phyloP scores from a whole-genome alignment of 1,140 invertebrate genomes.

The Proctacanthus coquilletti region DNA sequence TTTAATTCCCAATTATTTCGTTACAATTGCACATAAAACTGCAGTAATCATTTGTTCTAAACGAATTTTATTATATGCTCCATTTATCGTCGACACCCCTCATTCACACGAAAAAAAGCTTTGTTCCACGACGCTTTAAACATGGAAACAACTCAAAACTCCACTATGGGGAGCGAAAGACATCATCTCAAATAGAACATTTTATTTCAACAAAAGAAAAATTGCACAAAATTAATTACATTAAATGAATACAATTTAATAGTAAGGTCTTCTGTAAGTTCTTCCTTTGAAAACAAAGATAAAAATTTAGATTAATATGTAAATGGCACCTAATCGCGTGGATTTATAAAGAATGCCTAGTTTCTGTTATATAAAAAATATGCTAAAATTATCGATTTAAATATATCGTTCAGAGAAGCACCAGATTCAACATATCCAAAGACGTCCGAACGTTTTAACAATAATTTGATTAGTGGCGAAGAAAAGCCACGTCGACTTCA shows the following conservation, averaged over 20 bases:
- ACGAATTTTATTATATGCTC: too few relatives aligned
- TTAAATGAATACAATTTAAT: neutral
- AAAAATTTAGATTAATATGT: neutral
- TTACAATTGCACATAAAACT: too few relatives aligned
- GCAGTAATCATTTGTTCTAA: too few relatives aligned
- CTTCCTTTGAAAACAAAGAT: too few relatives aligned
- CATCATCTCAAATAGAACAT: neutral
- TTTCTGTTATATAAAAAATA: neutral
- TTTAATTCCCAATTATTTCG: too few relatives aligned
- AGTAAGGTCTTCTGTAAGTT: too few relatives aligned
- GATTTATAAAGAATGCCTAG: neutral
- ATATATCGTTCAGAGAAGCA: neutral
- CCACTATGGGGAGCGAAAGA: too few relatives aligned
- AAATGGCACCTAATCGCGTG: neutral
- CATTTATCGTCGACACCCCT: too few relatives aligned
- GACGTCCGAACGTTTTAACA: neutral
- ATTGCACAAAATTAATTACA: neutral
- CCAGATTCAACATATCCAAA: neutral
- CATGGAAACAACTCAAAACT: too few relatives aligned
- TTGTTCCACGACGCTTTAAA: too few relatives aligned
- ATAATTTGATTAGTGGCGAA: neutral
- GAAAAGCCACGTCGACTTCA: neutral
- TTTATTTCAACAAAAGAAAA: conserved; percentile 1
- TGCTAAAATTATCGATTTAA: neutral
- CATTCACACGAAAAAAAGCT: too few relatives aligned